Percentiles rank a stretch among this genome's conserved stretches.
These are phyloP conservation scores for Netelia virgata DNA, from an alignment of 2,888 invertebrate species.

Conservation along the genomic window DNA sequence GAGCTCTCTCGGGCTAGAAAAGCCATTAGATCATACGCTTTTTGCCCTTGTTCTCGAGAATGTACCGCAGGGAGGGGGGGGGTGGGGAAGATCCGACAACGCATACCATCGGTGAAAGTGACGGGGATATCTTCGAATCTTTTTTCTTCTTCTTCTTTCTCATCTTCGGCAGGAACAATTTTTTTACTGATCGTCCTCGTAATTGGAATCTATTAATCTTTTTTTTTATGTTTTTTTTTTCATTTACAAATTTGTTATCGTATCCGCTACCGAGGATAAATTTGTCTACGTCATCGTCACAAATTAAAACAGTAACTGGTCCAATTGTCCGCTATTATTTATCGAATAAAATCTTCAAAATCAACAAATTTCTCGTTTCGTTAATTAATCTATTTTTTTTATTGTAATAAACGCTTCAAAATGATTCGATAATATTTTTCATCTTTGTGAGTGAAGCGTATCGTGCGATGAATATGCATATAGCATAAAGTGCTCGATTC, in stretches of 20 bases:
- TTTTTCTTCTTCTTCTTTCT: conserved; percentile 23
- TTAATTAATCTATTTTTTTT: background rate
- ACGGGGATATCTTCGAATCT: conserved; percentile 33
- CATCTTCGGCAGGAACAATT: conserved; percentile 12
- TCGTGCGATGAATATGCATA: background rate
- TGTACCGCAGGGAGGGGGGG: background rate
- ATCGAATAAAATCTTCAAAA: background rate
- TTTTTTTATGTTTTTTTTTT: background rate
- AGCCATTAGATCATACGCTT: conserved; percentile 67
- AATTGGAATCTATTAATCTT: conserved; percentile 10
- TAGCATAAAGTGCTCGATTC: conserved; percentile 14
- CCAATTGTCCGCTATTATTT: conserved; percentile 12
- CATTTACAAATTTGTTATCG: background rate
- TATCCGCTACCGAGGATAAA: conserved; percentile 11
- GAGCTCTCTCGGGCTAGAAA: conserved; percentile 4
- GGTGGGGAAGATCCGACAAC: background rate
- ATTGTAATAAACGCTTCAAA: no score
- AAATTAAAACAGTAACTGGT: conserved; percentile 37
- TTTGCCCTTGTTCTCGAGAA: conserved; percentile 61
- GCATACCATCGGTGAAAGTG: conserved; percentile 65
- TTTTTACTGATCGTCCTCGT: conserved; percentile 26
- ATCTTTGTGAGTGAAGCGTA: background rate
- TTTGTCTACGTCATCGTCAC: conserved; percentile 11
- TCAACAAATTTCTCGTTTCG: background rate
- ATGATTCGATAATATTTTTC: background rate